Evolutionary conservation across 2,888 invertebrate species (phyloP).

Genomic region (Criorhina ranunculi): DNA sequence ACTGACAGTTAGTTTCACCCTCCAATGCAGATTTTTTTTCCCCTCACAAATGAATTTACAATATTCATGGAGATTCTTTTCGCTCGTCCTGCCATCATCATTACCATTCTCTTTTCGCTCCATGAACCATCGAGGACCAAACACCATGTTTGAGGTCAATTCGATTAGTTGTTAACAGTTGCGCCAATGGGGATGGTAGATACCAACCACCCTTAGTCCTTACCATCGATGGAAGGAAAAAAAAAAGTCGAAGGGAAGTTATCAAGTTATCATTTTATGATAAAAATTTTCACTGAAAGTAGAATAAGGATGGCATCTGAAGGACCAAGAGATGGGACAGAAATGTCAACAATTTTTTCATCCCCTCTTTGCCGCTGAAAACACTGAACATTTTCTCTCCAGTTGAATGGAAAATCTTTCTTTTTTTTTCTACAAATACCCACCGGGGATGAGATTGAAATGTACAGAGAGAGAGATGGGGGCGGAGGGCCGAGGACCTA

Average conservation of each 20-base stretch:
- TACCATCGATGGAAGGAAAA: background rate
- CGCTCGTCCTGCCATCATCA: conserved; percentile 1
- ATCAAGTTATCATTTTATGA: conserved; percentile 70
- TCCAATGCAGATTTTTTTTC: background rate
- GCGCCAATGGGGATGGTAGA: background rate
- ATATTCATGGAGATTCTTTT: conserved; percentile 63
- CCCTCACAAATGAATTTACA: conserved; percentile 44
- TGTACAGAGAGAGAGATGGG: background rate
- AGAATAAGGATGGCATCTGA: conserved; percentile 5
- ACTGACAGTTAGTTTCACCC: conserved; percentile 7
- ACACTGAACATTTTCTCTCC: conserved; percentile 15
- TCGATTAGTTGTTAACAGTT: conserved; percentile 70
- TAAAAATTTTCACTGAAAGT: conserved; percentile 33
- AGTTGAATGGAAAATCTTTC: conserved; percentile 25
- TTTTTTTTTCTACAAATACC: conserved; percentile 30
- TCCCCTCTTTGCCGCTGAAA: background rate
- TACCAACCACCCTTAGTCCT: conserved; percentile 13
- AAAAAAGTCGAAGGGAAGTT: conserved; percentile 29
- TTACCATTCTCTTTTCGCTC: conserved; percentile 49
- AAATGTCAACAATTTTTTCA: conserved; percentile 29
- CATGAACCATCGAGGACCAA: conserved; percentile 50
- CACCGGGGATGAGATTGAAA: conserved; percentile 6
- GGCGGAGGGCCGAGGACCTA: too few species aligned
- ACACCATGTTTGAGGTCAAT: conserved; percentile 67
- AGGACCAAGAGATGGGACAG: conserved; percentile 20